Base-by-base conservation (phyloP, 2,888 invertebrate genomes). In the Tipula lateralis region DNA sequence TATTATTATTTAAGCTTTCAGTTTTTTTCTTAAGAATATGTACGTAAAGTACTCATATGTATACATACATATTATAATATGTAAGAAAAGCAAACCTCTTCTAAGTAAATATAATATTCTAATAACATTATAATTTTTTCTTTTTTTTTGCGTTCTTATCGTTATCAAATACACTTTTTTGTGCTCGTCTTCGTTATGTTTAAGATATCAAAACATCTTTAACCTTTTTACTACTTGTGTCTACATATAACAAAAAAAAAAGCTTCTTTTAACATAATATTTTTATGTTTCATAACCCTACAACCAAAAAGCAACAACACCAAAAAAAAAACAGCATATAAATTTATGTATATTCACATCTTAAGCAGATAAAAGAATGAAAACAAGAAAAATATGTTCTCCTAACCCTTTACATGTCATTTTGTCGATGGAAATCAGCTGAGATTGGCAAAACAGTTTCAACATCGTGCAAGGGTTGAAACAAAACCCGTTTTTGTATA, bases 211-310 rank as follows among this genome's bases (percentile, higher is more conserved):
- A 66, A 66, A 66, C 66, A 66, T 66, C 66, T 66, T 44, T 66
- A 66, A 66, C 66, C 66, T 66, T 66, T 66, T 66, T 66, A 66
- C 66, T 66, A 66, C 24, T 66, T 66, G 66, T 66, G 66, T 66
- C 66, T 66, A 66, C 66, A 24, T 66, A 66, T 24, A 66, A 24
- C 24, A 66, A 19, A 24, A 24, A 66, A 66, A 66, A 66, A 66
- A 66, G 24, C 66, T 66, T 66, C 66, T 66, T 66, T 66, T 24
- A 66, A 66, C 66, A 66, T 66, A 66, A 66, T 66, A 66, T 66
- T 66, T 66, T 66, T 66, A 66, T 66, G 66, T 66, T 66, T 66
- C 66, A 66, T 66, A 66, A 66, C 66, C 66, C 66, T 66, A 66
- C 66, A 66, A 66, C 66, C 66, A 24, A 66, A 66, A 66, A 66